Evolutionary conservation across 1,140 invertebrate genomes (phyloP).

Genomic region (Liolophura sinensis): DNA sequence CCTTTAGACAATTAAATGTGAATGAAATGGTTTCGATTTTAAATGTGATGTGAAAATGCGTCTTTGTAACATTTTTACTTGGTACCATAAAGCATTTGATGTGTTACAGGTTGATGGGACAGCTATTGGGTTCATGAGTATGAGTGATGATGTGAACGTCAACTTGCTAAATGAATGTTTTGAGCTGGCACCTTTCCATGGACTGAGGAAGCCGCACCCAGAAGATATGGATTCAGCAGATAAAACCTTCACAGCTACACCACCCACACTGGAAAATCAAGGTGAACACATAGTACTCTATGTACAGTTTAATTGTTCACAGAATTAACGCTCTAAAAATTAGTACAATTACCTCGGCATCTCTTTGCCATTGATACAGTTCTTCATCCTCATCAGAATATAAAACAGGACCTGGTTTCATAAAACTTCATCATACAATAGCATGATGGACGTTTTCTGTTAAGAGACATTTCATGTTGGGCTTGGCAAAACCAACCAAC

Average conservation of each 20-base stretch:
- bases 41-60: too few relatives aligned
- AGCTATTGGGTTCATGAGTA: constrained; percentile 66
- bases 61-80: background rate
- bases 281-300: background rate
- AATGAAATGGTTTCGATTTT: too few relatives aligned
- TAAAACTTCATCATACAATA: too few relatives aligned
- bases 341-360: too few relatives aligned
- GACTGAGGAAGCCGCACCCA: constrained; percentile 60
- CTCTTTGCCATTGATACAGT: too few relatives aligned
- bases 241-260: constrained; percentile 31
- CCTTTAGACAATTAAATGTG: too few relatives aligned
- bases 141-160: constrained; percentile 68
- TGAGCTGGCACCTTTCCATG: constrained; percentile 69
- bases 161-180: constrained; percentile 69
- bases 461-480: too few relatives aligned
- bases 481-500: too few relatives aligned
- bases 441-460: too few relatives aligned
- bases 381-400: too few relatives aligned
- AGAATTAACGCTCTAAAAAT: too few relatives aligned
- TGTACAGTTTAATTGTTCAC: background rate
- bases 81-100: background rate
- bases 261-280: constrained; percentile 2
- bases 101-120: constrained; percentile 51
- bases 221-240: constrained; percentile 39
- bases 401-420: too few relatives aligned